Conservation (phyloP, 2,888 invertebrate species). For the Malachius bipustulatus region DNA sequence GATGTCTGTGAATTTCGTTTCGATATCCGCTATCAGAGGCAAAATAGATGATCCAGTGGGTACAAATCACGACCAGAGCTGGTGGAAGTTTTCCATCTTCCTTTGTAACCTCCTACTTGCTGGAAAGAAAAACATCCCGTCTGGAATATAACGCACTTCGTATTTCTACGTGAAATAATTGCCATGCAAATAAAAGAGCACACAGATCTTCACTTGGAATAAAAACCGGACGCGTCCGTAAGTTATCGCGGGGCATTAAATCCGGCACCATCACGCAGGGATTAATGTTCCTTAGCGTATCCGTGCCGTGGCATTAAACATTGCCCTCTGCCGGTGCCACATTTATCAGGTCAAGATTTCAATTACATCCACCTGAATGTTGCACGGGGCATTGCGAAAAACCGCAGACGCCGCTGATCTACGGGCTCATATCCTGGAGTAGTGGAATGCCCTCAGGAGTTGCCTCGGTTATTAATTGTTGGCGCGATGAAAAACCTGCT, state of each 20-base stretch:
- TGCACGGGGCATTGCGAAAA: neutral
- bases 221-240: constrained; percentile 21
- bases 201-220: neutral
- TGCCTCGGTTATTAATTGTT: no score
- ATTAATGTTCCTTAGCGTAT: constrained; percentile 31
- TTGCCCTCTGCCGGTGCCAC: constrained; percentile 21
- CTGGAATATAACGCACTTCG: neutral
- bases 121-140: no score
- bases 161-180: constrained; percentile 1
- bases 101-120: no score
- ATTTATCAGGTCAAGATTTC: constrained; percentile 28
- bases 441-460: no score
- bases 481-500: no score
- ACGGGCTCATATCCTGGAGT: no score
- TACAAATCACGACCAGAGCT: no score
- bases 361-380: constrained; percentile 24
- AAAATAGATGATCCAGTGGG: no score
- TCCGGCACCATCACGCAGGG: constrained; percentile 26
- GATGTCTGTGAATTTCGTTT: no score
- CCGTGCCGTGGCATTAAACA: constrained; percentile 30
- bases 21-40: no score
- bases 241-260: constrained; percentile 28
- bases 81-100: no score
- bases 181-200: constrained; percentile 2
- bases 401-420: no score